Base-by-base conservation (phyloP, 1,140 invertebrate genomes). In the Nomia melanderi region DNA sequence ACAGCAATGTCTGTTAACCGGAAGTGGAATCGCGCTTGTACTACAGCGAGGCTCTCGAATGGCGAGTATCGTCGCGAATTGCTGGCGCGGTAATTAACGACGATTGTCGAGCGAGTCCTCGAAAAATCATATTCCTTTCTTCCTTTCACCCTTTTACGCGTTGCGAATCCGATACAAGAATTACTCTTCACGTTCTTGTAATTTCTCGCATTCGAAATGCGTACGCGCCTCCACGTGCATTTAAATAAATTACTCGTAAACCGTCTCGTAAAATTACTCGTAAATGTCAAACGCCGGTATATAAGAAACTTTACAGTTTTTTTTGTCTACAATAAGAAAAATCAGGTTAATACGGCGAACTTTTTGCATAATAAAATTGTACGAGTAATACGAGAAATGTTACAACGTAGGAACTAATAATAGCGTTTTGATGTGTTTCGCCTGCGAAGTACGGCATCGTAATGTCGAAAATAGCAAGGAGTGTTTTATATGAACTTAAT, bases 1-100 rank as follows among this genome's bases (percentile, higher is more conserved):
- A 72, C 44, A 8, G 69, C 44, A 41, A 53, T n/a, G 66, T 62
- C 25, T 44, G n/a, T 20, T 17, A 74, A 69, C 78, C 73, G 78
- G 81, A 83, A 83, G 78, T 74, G 81, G 81, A 83, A 83, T 44
- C 59, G 63, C 78, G 78, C 69, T 69, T 47, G 66, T 31, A 33
- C 39, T 56, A 53, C 36, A 71, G 8, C 62, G 53, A 79, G 44
- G 33, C 72, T 60, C 63, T 76, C 56, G 63, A 60, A 47, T n/a
- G 57, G 47, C 25, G 66, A 71, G 25, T 31, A 47, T 70, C 66
- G 57, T 54, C 44, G 62, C 72, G 41, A 75, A 67, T 59, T 39
- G 56, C 39, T 69, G n/a, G 65, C 23, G 17, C 64, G 53, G 29
- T 50, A 14, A 39, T 67, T 76, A 64, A 9, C 25, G 54, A n/a